Conservation (phyloP, 2,888 invertebrate genomes). For the Brenthis hecate region DNA sequence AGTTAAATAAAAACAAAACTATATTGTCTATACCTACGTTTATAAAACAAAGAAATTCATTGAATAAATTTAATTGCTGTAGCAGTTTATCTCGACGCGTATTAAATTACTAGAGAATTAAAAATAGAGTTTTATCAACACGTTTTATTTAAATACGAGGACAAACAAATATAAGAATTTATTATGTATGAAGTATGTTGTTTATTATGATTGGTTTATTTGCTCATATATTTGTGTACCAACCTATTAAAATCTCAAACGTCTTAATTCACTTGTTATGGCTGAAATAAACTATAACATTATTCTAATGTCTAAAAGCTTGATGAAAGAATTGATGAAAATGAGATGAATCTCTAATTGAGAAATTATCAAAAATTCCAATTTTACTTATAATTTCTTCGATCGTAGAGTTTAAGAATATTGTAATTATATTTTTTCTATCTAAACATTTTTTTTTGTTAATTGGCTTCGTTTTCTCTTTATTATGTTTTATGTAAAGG, state of each 20-base stretch:
- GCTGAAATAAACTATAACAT: no score
- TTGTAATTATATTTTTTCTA: not conserved
- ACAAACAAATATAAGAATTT: slow-evolving; percentile 24
- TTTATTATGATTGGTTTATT: slow-evolving; percentile 12
- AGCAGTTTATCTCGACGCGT: slow-evolving; percentile 24
- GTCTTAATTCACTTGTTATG: no score
- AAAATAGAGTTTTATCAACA: slow-evolving; percentile 28
- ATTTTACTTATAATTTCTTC: no score
- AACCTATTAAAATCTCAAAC: no score
- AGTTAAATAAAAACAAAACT: no score
- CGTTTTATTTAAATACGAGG: slow-evolving; percentile 22
- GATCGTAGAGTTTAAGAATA: no score
- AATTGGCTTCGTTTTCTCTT: not conserved
- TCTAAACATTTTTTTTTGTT: slow-evolving; percentile 1
- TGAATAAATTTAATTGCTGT: slow-evolving; percentile 16
- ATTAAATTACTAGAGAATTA: slow-evolving; percentile 26
- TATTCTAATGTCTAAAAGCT: no score
- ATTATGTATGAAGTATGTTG: slow-evolving; percentile 14
- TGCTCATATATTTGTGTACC: not conserved
- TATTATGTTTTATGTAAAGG: not conserved
- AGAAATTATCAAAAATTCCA: no score
- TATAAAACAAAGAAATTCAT: slow-evolving; percentile 10
- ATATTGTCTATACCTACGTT: not conserved
- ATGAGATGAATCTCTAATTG: no score
- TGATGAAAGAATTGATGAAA: no score